Percentiles rank a stretch among this genome's conserved stretches.
phyloP scores from a whole-genome alignment of 2,888 invertebrate genomes.

The Apeira syringaria region DNA sequence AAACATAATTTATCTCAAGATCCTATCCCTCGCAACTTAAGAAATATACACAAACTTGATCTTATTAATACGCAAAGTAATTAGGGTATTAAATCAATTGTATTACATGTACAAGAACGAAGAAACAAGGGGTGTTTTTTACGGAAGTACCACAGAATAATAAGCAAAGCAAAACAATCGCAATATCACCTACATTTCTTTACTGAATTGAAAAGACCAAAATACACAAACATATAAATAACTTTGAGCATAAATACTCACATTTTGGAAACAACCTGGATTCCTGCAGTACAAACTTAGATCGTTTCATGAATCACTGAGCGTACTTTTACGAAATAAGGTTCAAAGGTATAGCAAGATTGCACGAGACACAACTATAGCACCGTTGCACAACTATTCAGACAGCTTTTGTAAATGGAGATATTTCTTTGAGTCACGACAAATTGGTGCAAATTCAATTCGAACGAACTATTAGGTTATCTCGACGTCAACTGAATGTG shows the following conservation, averaged over 20 bases:
- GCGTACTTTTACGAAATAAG: constrained; percentile 16
- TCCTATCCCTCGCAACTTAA: too few species aligned
- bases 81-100: too few species aligned
- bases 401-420: constrained; percentile 22
- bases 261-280: constrained; percentile 33
- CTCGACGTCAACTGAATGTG: constrained; percentile 58
- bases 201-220: too few species aligned
- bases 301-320: constrained; percentile 23
- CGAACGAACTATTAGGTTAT: constrained; percentile 56
- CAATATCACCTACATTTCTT: not conserved
- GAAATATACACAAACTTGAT: too few species aligned
- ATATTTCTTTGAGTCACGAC: constrained; percentile 30
- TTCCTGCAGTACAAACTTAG: constrained; percentile 27
- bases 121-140: too few species aligned
- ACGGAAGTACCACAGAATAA: too few species aligned
- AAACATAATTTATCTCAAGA: too few species aligned
- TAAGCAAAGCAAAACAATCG: not conserved
- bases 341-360: constrained; percentile 16
- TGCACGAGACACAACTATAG: not conserved
- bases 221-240: constrained; percentile 15
- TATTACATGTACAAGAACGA: too few species aligned
- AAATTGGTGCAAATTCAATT: constrained; percentile 44
- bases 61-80: too few species aligned
- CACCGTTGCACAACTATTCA: constrained; percentile 11
- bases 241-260: constrained; percentile 32